Evolutionary conservation across 2,888 invertebrate genomes (phyloP), one percentile per base, ranked within the genome.

Genomic region (Pediacus dermestoides): DNA sequence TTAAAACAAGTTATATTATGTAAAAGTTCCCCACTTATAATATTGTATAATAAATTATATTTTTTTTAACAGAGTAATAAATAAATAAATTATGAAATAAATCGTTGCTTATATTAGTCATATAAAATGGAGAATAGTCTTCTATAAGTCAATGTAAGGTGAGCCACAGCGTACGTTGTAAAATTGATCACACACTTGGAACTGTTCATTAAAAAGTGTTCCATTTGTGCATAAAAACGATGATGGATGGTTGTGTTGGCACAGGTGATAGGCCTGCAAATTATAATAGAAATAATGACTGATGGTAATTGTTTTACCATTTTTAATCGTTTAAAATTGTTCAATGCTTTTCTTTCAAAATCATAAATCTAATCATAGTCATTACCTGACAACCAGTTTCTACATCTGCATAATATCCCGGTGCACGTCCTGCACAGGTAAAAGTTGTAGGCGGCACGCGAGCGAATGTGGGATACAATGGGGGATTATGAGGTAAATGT

Each of bases 401-500:
- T 30, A 83, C 70, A 54, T 84, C 84, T 1, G 84, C 84, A 55
- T 83, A 84, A 63, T 84, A 84, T 1, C 84, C 84, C 1, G 79
- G 65, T 2, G 72, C 70, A 21, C 78, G 72, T 14, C 78, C 80
- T 13, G 69, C 60, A 50, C 84, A 84, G 1, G 79, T 74, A 62
- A 84, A 84, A 42, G 73, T 70, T 3, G 81, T 77, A 49, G 10
- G 70, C 57, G 50, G 78, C 49, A 50, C 62, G 30, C 51, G 60
- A 4, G 62, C 57, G 37, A 73, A 68, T 9, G 74, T 74, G 0
- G 78, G 78, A 57, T 78, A 67, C 2, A 77, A 65, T 0, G 78
- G 77, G 0, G 77, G 77, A 36, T 72, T 54, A 57, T 77, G 77
- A 0, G 75, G 76, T 3, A 78, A 52, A 43, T 79, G 79, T 1